Conservation (phyloP, 2,797 vertebrate genomes). For the Sternotherus odoratus region DNA sequence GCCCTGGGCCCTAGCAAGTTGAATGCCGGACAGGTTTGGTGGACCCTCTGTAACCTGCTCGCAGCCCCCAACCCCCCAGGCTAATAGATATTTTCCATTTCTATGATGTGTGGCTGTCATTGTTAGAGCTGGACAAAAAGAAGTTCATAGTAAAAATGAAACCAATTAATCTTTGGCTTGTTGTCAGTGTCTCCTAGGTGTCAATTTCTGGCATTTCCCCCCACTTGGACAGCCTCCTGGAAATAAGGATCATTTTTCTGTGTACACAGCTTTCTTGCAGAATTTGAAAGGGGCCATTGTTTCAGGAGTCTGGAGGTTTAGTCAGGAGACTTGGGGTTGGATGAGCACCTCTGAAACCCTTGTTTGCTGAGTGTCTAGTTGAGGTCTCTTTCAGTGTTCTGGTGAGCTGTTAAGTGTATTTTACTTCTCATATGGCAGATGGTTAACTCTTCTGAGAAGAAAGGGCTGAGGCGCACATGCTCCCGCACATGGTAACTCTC, state of each 20-base stretch:
- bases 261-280: neutral
- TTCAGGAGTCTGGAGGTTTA: neutral
- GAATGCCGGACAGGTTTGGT: too few relatives aligned
- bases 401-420: neutral
- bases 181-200: rapidly evolving
- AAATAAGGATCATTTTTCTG: neutral
- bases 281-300: neutral
- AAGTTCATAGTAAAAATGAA: neutral
- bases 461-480: neutral
- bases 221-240: neutral
- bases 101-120: neutral
- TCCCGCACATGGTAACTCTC: neutral
- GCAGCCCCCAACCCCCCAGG: too few relatives aligned
- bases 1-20: too few relatives aligned
- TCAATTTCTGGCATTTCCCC: neutral
- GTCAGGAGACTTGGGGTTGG: neutral
- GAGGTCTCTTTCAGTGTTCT: neutral
- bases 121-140: neutral
- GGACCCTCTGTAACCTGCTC: too few relatives aligned
- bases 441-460: neutral
- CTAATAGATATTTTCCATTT: neutral
- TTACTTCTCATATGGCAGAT: neutral
- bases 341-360: neutral
- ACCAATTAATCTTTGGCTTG: neutral
- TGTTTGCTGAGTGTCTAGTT: neutral